Evolutionary conservation across 1,140 invertebrate species (phyloP), one percentile per base, ranked within the genome.

Genomic region (Brachionus sp.): DNA sequence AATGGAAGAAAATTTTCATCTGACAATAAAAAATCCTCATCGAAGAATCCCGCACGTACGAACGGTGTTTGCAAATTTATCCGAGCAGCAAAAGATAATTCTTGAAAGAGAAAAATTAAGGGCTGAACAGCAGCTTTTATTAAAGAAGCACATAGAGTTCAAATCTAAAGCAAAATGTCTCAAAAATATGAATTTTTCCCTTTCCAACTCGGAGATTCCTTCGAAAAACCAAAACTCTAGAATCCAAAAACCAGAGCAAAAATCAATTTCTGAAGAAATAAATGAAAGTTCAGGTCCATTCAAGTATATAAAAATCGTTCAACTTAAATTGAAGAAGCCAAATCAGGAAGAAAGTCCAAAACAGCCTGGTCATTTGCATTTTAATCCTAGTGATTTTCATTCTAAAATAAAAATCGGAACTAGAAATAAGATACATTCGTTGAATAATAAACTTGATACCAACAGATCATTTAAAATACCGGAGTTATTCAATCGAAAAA

Each of bases 101-200:
- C 75, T 78, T 10, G 75, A 78, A 78, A 10, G 46, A n/a, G 75
- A 78, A 62, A 78, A 78, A 29, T 13, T 57, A 53, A 53, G 37
- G 29, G 42, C 75, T 7, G 75, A 78, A 50, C 23, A 33, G 13
- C 29, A 50, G 46, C 44, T 16, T 1, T 29, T 37, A 46, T 12
- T 16, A 42, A 77, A 77, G 50, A 57, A 19, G 5, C 50, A 57
- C 50, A 23, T 19, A 7, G 50, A 57, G 19, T 57, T 19, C 0
- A 2, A 6, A 23, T 16, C 19, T 9, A 25, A 9, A 16, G n/a
- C 19, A 19, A 3, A n/a, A 0, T 9, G 7, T 57, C 5, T 0
- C 50, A 57, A 57, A 57, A 57, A 19, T 57, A 16, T 57, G 6
- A 57, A 7, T 19, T 57, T 57, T 19, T 57, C 50, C 3, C 16